Conservation (phyloP, 1,140 invertebrate genomes). For the Pseudomyrmex concolor region DNA sequence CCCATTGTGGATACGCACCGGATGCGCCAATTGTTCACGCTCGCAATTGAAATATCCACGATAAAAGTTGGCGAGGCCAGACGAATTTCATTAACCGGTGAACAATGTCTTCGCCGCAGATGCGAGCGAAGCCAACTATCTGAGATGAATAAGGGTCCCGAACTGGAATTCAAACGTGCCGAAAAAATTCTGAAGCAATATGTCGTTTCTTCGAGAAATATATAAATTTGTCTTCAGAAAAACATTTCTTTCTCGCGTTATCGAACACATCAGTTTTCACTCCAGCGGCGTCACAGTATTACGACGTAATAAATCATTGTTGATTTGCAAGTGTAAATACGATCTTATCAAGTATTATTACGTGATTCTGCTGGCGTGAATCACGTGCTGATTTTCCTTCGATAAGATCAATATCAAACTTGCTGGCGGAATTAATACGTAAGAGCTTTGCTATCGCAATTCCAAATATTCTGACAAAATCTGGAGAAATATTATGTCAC, state of each 20-base stretch:
- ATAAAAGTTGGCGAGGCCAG: conserved; percentile 37
- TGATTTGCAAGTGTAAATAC: background rate
- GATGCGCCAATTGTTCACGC: conserved; percentile 40
- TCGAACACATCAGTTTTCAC: background rate
- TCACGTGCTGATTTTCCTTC: background rate
- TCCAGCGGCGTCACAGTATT: background rate
- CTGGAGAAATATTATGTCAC: background rate
- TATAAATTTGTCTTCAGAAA: conserved; percentile 13
- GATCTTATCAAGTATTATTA: conserved; percentile 1
- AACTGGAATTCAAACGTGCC: conserved; percentile 33
- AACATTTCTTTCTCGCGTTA: background rate
- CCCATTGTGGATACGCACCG: conserved; percentile 15
- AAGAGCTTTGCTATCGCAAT: background rate
- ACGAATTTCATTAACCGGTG: conserved; percentile 54
- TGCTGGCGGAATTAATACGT: background rate
- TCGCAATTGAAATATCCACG: conserved; percentile 28
- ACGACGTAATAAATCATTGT: background rate
- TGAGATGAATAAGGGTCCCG: conserved; percentile 53
- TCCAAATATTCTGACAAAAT: background rate
- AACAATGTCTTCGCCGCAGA: conserved; percentile 19
- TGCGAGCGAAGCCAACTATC: conserved; percentile 24
- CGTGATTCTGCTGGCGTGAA: background rate
- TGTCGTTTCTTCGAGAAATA: conserved; percentile 59
- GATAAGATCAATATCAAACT: conserved; percentile 26
- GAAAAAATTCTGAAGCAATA: conserved; percentile 58